Evolutionary conservation across 2,888 invertebrate species (phyloP).

Genomic region (Branchipolynoe longqiensis): DNA sequence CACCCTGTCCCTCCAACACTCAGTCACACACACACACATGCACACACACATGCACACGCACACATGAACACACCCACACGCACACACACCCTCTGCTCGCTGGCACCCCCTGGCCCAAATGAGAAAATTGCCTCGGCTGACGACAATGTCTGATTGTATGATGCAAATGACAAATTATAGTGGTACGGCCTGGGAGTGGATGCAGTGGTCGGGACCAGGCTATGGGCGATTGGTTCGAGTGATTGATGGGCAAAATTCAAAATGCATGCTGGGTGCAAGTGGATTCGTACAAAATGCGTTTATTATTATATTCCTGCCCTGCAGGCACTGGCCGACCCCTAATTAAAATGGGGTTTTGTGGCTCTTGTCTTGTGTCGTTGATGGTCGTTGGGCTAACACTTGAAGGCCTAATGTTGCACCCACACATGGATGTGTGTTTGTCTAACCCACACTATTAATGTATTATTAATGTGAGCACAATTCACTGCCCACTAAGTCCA

Average conservation of each 20-base stretch:
- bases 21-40: too few relatives aligned
- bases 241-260: constrained; percentile 50
- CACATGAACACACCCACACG: too few relatives aligned
- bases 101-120: constrained; percentile 1
- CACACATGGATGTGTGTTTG: not conserved
- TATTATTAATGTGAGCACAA: not conserved
- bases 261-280: constrained; percentile 52
- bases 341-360: constrained; percentile 45
- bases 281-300: constrained; percentile 52
- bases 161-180: constrained; percentile 57
- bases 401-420: not conserved
- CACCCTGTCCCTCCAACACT: too few relatives aligned
- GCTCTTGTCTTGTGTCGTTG: constrained; percentile 19
- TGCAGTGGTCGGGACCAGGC: too few relatives aligned
- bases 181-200: not conserved
- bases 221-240: constrained; percentile 40
- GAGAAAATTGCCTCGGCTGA: constrained; percentile 50
- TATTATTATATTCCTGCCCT: constrained; percentile 29
- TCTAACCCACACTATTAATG: not conserved
- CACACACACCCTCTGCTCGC: not conserved
- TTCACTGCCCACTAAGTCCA: too few relatives aligned
- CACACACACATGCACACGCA: too few relatives aligned
- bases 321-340: not conserved
- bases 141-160: constrained; percentile 49
- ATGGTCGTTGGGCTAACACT: constrained; percentile 7